Evolutionary conservation across 2,888 invertebrate species (phyloP).

Genomic region (Trichogramma dendrolimi): DNA sequence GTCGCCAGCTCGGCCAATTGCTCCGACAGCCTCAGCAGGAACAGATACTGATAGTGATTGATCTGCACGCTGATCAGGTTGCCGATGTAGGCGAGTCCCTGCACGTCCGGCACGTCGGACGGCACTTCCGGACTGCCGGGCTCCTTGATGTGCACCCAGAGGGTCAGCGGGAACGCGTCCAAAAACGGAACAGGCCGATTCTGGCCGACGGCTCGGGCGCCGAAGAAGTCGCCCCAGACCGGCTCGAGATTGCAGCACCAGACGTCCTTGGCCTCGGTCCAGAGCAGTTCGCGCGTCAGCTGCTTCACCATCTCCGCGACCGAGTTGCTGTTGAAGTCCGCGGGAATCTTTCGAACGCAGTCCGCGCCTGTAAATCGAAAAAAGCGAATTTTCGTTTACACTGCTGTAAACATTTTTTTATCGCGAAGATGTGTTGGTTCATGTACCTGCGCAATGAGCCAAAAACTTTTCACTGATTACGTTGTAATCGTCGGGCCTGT

Average conservation of each 20-base stretch:
- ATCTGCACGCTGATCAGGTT: slow-evolving; percentile 84
- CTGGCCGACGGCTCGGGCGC: slow-evolving; percentile 71
- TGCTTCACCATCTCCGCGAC: slow-evolving; percentile 58
- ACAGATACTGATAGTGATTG: slow-evolving; percentile 90
- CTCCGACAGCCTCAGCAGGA: slow-evolving; percentile 80
- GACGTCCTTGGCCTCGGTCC: slow-evolving; percentile 82
- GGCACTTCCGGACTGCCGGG: slow-evolving; percentile 14
- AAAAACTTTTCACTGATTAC: slow-evolving; percentile 80
- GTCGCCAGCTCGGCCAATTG: slow-evolving; percentile 74
- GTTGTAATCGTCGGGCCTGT: slow-evolving; percentile 64
- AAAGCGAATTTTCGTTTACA: not conserved
- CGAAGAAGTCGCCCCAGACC: slow-evolving; percentile 88
- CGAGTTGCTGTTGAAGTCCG: slow-evolving; percentile 49
- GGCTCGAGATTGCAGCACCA: slow-evolving; percentile 88
- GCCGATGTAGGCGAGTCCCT: slow-evolving; percentile 75
- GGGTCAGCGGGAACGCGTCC: slow-evolving; percentile 80
- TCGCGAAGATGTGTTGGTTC: slow-evolving; percentile 10
- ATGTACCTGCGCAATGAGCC: slow-evolving; percentile 60
- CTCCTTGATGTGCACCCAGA: slow-evolving; percentile 70
- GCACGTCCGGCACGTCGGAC: slow-evolving; percentile 62
- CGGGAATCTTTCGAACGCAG: slow-evolving; percentile 40
- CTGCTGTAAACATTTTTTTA: slow-evolving; percentile 1
- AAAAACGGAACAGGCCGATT: slow-evolving; percentile 74
- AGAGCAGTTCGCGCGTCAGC: slow-evolving; percentile 57
- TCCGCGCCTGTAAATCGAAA: slow-evolving; percentile 45